Base-by-base conservation (phyloP, 2,888 invertebrate genomes). In the Agrilus mali region DNA sequence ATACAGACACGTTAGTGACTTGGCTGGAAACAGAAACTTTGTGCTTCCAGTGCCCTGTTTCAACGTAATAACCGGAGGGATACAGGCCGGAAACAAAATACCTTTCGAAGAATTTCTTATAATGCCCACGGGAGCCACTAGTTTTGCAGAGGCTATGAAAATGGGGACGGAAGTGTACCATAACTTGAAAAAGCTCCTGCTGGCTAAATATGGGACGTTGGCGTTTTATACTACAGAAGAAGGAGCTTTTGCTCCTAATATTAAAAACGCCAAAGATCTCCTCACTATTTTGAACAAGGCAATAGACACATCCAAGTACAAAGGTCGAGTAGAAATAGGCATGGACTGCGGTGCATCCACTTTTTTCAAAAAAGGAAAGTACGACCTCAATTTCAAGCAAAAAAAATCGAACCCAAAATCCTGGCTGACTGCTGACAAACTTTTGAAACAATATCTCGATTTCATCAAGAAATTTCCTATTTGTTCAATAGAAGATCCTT, bases 321-420 rank as follows among this genome's bases (percentile, higher is more conserved):
- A 87, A 55, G 95, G 93, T 57, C 90, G 90, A 69, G 75, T 97
- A 57, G 84, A 92, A 62, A 96, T 97, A 59, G 96, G 93, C 45
- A 96, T 97, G 96, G 96, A 96, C 69, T 92, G 94, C 33, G 96
- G 96, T 41, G 95, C 96, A 2, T 94, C 94, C 1, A 96, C 97
- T 67, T 96, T 97, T 75, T 86, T 73, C 74, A 86, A 85, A 68
- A 73, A 80, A 20, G 68, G 67, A 15, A 35, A 31, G 35, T 97
- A 96, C 63, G 94, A 97, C 66, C 74, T 96, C 65, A 95, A 96
- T 73, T 97, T 96, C 74, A 97, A 96, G 73, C 94, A 94, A 67
- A 82, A 86, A 27, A 77, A 83, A 42, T 87, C 89, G 35, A 86
- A 94, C 64, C 80, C 86, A 43, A 71, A 73, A 15, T 77, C 80